Conservation (phyloP, 2,797 vertebrate species). For the Avahi laniger region DNA sequence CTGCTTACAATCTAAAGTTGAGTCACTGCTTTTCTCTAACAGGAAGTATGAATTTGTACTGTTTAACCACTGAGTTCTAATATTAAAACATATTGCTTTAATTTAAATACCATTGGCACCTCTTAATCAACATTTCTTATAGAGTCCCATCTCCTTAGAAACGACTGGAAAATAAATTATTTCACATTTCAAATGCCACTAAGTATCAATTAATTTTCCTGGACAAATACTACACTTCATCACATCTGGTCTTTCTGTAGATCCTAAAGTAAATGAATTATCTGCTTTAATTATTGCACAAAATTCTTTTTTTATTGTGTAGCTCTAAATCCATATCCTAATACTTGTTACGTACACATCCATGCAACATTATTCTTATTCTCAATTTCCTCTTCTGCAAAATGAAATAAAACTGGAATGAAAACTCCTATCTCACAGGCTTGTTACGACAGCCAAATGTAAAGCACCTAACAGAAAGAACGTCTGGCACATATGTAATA, state of each 20-base stretch:
- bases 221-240: neutral
- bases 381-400: slow-evolving; percentile 30
- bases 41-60: slow-evolving; percentile 16
- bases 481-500: neutral
- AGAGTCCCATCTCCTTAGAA: neutral
- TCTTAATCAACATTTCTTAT: neutral
- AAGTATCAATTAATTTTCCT: slow-evolving; percentile 17
- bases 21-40: neutral
- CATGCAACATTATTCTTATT: neutral
- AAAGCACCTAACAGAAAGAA: neutral
- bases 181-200: slow-evolving; percentile 29
- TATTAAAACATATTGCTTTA: slow-evolving; percentile 47
- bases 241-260: neutral
- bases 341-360: neutral
- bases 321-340: neutral
- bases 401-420: neutral
- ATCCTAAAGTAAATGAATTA: neutral
- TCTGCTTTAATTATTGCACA: neutral
- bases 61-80: neutral
- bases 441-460: neutral
- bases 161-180: neutral
- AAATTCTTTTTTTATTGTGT: neutral
- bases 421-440: neutral
- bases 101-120: slow-evolving; percentile 19
- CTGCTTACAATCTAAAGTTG: neutral